Evolutionary conservation across 1,140 invertebrate species (phyloP), one percentile per base, ranked within the genome.

Genomic region (Popillia japonica): DNA sequence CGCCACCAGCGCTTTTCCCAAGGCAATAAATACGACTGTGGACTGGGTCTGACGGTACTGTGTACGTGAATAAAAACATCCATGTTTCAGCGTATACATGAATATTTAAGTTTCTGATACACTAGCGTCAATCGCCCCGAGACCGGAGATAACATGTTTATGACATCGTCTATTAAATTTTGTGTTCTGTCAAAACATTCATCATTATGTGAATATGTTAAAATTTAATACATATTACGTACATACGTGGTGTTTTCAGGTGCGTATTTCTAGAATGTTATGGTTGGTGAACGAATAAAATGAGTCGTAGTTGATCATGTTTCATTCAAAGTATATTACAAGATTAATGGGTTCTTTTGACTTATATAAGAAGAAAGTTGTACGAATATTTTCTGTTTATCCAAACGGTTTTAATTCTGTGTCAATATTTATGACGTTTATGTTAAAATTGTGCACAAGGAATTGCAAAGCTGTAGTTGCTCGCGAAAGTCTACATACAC

Each of bases 11-110:
- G 61, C 61, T 68, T 68, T 68, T 34, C 61, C 61, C 61, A 68
- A 68, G 61, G 61, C 22, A 68, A 68, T 68, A 68, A 68, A 68
- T 68, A 68, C 61, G 14, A 34, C 48, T 55, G 17, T 48, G 44
- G 10, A 48, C 44, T 48, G 44, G 3, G 48, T 55, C 48, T 55
- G 48, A 55, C 48, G 61, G 22, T 68, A 22, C 61, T 14, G 61
- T 11, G 10, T 68, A 68, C 61, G 61, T 68, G 61, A 68, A 34
- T 68, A 68, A 68, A 68, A 68, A 68, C 20, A 68, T 20, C 61
- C 27, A 68, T 68, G 27, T 68, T 68, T 22, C 22, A 34, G 61
- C 27, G 61, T 68, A 68, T 22, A 68, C 61, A 68, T 68, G 61
- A 68, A 68, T 68, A 68, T 68, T 68, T 68, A 68, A 68, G 17